A percentile compares a stretch with the other conserved stretches of the same genome.
Conservation (phyloP, 2,113 vertebrate genomes). For the Gobius niger region DNA sequence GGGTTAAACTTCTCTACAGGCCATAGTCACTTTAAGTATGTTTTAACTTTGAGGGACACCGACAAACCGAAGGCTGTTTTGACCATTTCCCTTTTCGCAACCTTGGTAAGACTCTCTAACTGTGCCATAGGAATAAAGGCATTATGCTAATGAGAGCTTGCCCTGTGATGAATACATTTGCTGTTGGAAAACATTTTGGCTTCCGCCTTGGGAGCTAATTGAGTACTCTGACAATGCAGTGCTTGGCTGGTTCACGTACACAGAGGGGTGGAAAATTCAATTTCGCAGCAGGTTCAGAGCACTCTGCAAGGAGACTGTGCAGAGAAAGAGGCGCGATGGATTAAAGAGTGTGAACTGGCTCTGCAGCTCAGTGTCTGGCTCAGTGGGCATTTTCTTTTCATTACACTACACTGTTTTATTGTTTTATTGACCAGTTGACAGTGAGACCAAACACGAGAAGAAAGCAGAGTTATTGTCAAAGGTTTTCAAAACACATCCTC, state of each 20-base stretch:
- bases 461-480: constrained; percentile 11
- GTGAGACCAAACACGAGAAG: constrained; percentile 44
- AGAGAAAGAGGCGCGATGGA: constrained; percentile 55
- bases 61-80: constrained; percentile 47
- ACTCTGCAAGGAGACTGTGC: constrained; percentile 45
- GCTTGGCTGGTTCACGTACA: constrained; percentile 71
- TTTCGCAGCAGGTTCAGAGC: constrained; percentile 69
- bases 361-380: constrained; percentile 57
- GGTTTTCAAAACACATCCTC: neutral
- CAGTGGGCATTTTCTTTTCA: constrained; percentile 64
- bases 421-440: constrained; percentile 66
- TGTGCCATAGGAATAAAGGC: constrained; percentile 52
- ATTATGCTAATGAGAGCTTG: constrained; percentile 69
- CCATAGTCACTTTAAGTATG: constrained; percentile 24
- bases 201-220: constrained; percentile 75
- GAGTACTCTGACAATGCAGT: constrained; percentile 72
- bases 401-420: constrained; percentile 52
- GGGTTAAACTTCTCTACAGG: constrained; percentile 41
- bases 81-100: constrained; percentile 45
- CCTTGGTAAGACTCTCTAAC: constrained; percentile 47
- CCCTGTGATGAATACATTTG: constrained; percentile 72
- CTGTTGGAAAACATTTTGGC: constrained; percentile 74
- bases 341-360: constrained; percentile 66
- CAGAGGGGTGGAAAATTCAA: constrained; percentile 72
- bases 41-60: constrained; percentile 39